Conservation (phyloP, 1,140 invertebrate genomes). For the Lordiphosa stackelbergi region DNA sequence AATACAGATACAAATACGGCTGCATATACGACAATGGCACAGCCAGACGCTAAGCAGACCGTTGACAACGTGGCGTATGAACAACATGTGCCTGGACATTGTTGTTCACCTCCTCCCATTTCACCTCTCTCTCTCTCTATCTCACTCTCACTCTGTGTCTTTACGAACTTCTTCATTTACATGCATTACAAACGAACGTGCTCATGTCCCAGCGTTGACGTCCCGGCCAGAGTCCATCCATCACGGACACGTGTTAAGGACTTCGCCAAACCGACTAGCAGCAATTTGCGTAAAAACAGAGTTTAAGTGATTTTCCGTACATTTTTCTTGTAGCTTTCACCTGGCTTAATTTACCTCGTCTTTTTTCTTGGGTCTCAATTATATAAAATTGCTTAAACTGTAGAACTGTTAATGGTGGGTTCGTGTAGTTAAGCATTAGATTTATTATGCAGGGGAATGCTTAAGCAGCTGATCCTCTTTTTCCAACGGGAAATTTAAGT, state of each 20-base stretch:
- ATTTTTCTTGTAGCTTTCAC: no score
- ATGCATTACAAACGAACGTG: slow-evolving; percentile 10
- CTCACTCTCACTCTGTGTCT: not conserved
- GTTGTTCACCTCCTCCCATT: not conserved
- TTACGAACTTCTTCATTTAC: slow-evolving; percentile 7
- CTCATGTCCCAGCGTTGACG: not conserved
- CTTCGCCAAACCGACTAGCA: not conserved
- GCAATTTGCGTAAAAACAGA: slow-evolving; percentile 19
- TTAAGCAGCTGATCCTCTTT: no score
- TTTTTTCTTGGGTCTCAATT: no score
- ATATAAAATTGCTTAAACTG: no score
- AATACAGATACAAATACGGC: not conserved
- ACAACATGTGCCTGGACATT: slow-evolving; percentile 12
- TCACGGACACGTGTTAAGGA: slow-evolving; percentile 2
- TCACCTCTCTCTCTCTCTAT: no score
- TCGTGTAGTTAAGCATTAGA: no score
- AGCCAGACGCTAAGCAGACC: slow-evolving; percentile 14
- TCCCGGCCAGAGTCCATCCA: slow-evolving; percentile 6
- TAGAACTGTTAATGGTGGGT: no score
- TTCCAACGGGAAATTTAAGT: no score
- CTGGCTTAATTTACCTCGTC: no score
- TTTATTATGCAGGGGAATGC: no score
- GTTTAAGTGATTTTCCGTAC: slow-evolving; percentile 35
- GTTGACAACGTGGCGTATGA: slow-evolving; percentile 14
- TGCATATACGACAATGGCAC: slow-evolving; percentile 6